These are phyloP conservation scores for Neoitamus cyanurus DNA, from an alignment of 2,888 invertebrate genomes.

Conservation along the genomic window DNA sequence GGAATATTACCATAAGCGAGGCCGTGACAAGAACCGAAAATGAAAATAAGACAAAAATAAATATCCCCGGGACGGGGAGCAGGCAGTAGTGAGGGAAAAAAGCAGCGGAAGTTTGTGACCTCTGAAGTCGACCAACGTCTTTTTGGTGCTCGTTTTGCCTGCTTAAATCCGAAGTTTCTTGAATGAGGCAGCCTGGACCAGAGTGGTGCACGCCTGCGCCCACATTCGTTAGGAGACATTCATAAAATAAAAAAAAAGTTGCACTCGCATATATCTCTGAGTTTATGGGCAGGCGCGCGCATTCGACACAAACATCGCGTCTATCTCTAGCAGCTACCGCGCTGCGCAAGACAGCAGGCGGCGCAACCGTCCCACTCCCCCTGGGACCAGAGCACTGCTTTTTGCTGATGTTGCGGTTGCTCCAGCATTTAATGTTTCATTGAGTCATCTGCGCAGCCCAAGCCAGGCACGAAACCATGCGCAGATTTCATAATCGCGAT, in stretches of 20 bases:
- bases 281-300: constrained; percentile 19
- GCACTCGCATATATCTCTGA: constrained; percentile 25
- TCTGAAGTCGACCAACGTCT: constrained; percentile 42
- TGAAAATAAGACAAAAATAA: background rate
- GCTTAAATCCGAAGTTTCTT: constrained; percentile 33
- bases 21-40: background rate
- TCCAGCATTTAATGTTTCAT: background rate
- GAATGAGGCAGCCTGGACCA: constrained; percentile 18
- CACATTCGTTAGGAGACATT: constrained; percentile 36
- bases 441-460: constrained; percentile 28
- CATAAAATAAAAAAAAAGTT: constrained; percentile 23
- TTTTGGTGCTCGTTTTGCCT: constrained; percentile 3
- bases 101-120: constrained; percentile 46
- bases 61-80: background rate
- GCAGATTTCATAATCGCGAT: constrained; percentile 41
- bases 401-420: background rate
- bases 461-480: constrained; percentile 1
- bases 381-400: background rate
- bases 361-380: background rate
- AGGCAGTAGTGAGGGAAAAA: background rate
- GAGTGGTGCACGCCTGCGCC: constrained; percentile 26
- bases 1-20: constrained; percentile 37
- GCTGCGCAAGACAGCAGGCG: constrained; percentile 17
- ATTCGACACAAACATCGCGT: constrained; percentile 14
- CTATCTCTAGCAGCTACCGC: constrained; percentile 28